These are phyloP conservation scores for Marmota monax DNA, from an alignment of 2,113 vertebrate species.

Conservation along the genomic window DNA sequence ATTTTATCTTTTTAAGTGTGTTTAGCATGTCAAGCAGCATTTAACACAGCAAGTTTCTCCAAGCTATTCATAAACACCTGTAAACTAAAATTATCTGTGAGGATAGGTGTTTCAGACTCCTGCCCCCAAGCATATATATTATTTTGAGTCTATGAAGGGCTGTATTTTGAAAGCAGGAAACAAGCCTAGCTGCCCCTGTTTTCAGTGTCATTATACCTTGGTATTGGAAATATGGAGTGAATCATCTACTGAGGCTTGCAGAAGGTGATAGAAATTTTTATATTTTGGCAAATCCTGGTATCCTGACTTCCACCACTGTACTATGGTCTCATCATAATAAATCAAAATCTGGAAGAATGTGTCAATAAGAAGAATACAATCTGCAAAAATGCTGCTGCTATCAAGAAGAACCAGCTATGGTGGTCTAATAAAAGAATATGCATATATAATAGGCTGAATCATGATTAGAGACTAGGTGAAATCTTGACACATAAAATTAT, in stretches of 20 bases:
- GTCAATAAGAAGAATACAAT: conserved; percentile 98
- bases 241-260: no score
- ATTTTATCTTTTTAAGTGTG: conserved; percentile 73
- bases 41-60: conserved; percentile 98
- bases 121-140: conserved; percentile 99
- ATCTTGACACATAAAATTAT: conserved; percentile 98
- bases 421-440: conserved; percentile 97
- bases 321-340: conserved; percentile 71
- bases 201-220: no score
- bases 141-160: conserved; percentile 98
- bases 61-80: conserved; percentile 99
- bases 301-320: no score
- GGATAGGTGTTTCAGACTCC: conserved; percentile 98
- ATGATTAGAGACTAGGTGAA: conserved; percentile 98
- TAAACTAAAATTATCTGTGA: conserved; percentile 98
- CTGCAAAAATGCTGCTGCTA: conserved; percentile 98
- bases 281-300: no score
- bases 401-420: conserved; percentile 98
- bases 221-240: no score
- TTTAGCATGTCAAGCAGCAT: conserved; percentile 91
- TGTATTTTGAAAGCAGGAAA: conserved; percentile 98
- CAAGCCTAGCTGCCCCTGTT: conserved; percentile 89
- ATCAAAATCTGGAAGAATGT: conserved; percentile 99
- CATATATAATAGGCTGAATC: conserved; percentile 97
- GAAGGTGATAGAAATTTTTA: no score